Base-by-base conservation (phyloP, 2,113 vertebrate species). In the Muntiacus reevesi region DNA sequence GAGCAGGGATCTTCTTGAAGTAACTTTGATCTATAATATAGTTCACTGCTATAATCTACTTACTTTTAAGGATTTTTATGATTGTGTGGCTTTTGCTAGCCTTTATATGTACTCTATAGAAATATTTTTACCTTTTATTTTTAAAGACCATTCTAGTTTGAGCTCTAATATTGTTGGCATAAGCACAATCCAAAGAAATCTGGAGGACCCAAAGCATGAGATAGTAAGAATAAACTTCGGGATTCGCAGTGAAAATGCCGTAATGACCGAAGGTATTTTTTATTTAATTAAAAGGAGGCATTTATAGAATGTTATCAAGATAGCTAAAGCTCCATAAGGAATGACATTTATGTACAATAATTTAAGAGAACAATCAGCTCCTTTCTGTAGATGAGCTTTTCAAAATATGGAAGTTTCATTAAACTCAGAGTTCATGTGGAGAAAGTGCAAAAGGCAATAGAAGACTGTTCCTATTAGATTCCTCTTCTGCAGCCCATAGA, bases 111-210 rank as follows among this genome's bases (percentile, higher is more conserved):
- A 11, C 40, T 89, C 5, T 40, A 15, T 62, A 55, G 40, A 87
- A 90, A 76, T 64, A 12, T 10, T 47, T 94, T 95, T 74, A 40
- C 10, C 9, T 76, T 94, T 88, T 85, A 59, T 87, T 94, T 92
- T 91, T 67, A 94, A 93, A 96, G 54, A n/a, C 43, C 33, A 50
- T 71, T 85, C 64, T 96, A 4, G 16, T 87, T 94, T 87, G 47
- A 87, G 21, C 14, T 30, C 89, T 84, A 79, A 5, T 92, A 25
- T 10, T 79, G 55, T 5, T 57, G 71, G 14, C 36, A 71, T 85
- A 71, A 76, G 13, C 19, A 78, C 27, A 83, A 9, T 94, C 28
- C 36, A 74, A n/a, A 21, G 85, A 64, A 87, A 71, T 87, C 15
- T 64, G 92, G 52, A 40, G 23, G 2, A 87, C 78, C 30, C 50